A percentile compares a stretch with the other conserved stretches of the same genome.
Evolutionary conservation across 2,888 invertebrate genomes (phyloP).

Genomic region (Tipula helvola): DNA sequence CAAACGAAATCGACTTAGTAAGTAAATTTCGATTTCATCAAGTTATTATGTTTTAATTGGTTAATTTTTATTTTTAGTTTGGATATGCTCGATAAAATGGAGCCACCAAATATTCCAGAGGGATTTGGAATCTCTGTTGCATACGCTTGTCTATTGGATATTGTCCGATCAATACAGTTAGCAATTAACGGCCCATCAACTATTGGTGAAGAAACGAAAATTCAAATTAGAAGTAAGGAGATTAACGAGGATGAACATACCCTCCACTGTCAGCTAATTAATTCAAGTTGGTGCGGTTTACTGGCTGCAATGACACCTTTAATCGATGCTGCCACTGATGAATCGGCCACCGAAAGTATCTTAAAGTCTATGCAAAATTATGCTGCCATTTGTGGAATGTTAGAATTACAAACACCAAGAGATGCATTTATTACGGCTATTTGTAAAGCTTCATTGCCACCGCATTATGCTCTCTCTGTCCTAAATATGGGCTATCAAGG

Average conservation of each 20-base stretch:
- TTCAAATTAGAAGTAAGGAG: slow-evolving; percentile 31
- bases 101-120: slow-evolving; percentile 88
- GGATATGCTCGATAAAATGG: slow-evolving; percentile 92
- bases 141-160: slow-evolving; percentile 85
- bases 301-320: slow-evolving; percentile 83
- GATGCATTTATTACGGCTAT: slow-evolving; percentile 92
- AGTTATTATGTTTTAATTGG: neutral
- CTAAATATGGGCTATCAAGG: slow-evolving; percentile 52
- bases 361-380: slow-evolving; percentile 84
- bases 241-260: slow-evolving; percentile 34
- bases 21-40: slow-evolving; percentile 33
- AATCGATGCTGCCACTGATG: slow-evolving; percentile 92
- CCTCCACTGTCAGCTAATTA: slow-evolving; percentile 63
- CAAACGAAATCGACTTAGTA: slow-evolving; percentile 85
- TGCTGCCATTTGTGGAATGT: slow-evolving; percentile 77
- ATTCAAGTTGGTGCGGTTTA: slow-evolving; percentile 91
- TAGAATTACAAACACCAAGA: slow-evolving; percentile 63
- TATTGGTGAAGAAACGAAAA: slow-evolving; percentile 36
- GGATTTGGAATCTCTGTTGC: slow-evolving; percentile 96
- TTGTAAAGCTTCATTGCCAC: slow-evolving; percentile 92
- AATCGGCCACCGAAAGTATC: slow-evolving; percentile 80
- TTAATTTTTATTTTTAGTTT: slow-evolving; percentile 44
- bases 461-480: slow-evolving; percentile 86
- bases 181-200: slow-evolving; percentile 50
- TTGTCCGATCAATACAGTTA: slow-evolving; percentile 71